A percentile compares a stretch with the other conserved stretches of the same genome.
These are phyloP conservation scores for Anarrhichthys ocellatus DNA, from an alignment of 2,113 vertebrate species.

Conservation along the genomic window DNA sequence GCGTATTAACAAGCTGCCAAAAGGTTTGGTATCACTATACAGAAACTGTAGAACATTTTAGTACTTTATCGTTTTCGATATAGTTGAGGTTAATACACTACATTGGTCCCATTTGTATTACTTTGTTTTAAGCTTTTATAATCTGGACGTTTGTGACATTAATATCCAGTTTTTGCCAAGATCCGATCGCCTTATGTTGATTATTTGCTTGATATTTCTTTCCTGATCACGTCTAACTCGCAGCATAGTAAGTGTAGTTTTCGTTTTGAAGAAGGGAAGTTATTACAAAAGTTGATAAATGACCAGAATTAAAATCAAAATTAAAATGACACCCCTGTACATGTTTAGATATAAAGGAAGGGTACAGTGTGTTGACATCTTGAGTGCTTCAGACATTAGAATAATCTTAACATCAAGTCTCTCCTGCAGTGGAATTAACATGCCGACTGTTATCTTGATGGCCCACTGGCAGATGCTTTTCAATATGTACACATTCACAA, in stretches of 20 bases:
- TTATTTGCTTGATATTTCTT: neutral
- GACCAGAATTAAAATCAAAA: neutral
- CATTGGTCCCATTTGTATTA: conserved; percentile 25
- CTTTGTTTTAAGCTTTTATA: conserved; percentile 36
- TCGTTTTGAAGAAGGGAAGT: neutral
- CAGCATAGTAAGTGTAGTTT: neutral
- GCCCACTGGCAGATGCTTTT: neutral
- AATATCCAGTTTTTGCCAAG: conserved; percentile 16
- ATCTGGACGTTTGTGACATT: conserved; percentile 29
- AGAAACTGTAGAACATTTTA: conserved; percentile 48
- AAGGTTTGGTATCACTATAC: conserved; percentile 51
- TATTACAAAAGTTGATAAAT: neutral
- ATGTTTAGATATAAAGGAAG: neutral
- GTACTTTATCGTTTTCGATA: conserved; percentile 35
- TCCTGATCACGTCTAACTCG: neutral
- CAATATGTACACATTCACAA: too few species aligned
- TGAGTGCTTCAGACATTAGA: neutral
- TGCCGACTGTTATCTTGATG: neutral
- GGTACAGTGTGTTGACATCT: neutral
- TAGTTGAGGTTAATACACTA: conserved; percentile 43
- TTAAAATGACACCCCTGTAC: neutral
- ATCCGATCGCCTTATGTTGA: conserved; percentile 29
- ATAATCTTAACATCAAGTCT: neutral
- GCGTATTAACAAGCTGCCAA: conserved; percentile 27
- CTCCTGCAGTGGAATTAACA: too few species aligned